Conservation (phyloP, 2,113 vertebrate genomes). For the Solea senegalensis region DNA sequence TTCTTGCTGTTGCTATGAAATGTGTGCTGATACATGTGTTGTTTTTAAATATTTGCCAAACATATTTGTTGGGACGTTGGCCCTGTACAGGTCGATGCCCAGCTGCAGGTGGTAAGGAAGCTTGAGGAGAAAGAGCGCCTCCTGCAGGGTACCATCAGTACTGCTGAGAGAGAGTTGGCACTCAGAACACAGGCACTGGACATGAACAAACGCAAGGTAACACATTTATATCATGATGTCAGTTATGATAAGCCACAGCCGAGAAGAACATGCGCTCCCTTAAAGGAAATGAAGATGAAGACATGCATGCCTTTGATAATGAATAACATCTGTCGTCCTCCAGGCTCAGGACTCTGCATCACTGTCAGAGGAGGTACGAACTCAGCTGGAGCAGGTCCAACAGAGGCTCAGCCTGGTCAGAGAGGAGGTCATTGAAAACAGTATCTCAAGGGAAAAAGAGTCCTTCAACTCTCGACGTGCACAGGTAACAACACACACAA, state of each 20-base stretch:
- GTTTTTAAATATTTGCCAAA: background rate
- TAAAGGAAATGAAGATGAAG: background rate
- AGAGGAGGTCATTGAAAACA: constrained; percentile 94
- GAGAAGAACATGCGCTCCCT: background rate
- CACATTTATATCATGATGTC: background rate
- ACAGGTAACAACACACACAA: constrained; percentile 82
- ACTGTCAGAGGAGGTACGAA: constrained; percentile 90
- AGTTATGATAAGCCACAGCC: fast-evolving
- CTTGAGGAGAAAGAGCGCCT: constrained; percentile 97
- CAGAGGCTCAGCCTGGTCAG: constrained; percentile 91
- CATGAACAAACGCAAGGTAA: constrained; percentile 97
- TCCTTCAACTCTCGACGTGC: constrained; percentile 94
- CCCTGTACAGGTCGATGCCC: constrained; percentile 90
- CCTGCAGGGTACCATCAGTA: constrained; percentile 94
- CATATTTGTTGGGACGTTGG: background rate
- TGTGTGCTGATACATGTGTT: background rate
- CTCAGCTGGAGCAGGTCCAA: constrained; percentile 91
- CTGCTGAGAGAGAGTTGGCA: constrained; percentile 92
- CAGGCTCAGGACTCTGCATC: constrained; percentile 92
- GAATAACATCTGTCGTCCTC: background rate
- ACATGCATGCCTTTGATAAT: background rate
- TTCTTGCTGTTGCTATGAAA: no score
- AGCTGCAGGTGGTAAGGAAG: constrained; percentile 94
- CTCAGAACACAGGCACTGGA: constrained; percentile 94
- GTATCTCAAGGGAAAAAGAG: constrained; percentile 94